phyloP scores from a whole-genome alignment of 2,888 invertebrate genomes.

The Taenaris catops region DNA sequence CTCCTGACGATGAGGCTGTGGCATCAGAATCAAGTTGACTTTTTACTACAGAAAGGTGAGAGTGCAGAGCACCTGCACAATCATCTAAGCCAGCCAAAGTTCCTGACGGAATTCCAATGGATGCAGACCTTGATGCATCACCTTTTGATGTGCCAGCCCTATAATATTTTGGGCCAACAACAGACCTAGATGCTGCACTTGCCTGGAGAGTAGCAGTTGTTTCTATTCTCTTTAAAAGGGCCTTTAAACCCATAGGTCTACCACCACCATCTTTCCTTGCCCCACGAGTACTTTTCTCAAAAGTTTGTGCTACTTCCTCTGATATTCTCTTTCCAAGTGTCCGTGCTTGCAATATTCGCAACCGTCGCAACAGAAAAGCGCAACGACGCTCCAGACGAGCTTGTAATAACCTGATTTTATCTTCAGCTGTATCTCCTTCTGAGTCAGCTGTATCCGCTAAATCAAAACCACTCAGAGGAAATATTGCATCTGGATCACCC shows the following conservation, averaged over 20 bases:
- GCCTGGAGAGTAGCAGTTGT: slow-evolving; percentile 64
- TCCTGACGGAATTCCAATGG: slow-evolving; percentile 78
- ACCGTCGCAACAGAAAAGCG: slow-evolving; percentile 85
- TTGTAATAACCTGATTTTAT: slow-evolving; percentile 76
- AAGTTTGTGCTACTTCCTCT: slow-evolving; percentile 83
- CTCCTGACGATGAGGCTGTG: slow-evolving; percentile 95
- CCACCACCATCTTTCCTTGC: slow-evolving; percentile 80
- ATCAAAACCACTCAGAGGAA: slow-evolving; percentile 63
- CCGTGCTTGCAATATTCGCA: slow-evolving; percentile 87
- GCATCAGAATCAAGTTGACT: slow-evolving; percentile 93
- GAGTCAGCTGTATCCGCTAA: slow-evolving; percentile 73
- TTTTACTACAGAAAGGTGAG: slow-evolving; percentile 87
- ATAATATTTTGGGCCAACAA: slow-evolving; percentile 59
- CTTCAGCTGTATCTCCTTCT: slow-evolving; percentile 72
- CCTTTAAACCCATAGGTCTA: slow-evolving; percentile 61
- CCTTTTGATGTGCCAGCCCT: slow-evolving; percentile 84
- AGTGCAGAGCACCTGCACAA: slow-evolving; percentile 85
- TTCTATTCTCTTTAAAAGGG: slow-evolving; percentile 62
- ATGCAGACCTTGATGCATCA: slow-evolving; percentile 86
- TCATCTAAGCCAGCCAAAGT: slow-evolving; percentile 85
- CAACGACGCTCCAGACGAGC: slow-evolving; percentile 83
- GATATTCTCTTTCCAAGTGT: slow-evolving; percentile 88
- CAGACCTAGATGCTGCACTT: slow-evolving; percentile 54
- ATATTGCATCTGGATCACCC: slow-evolving; percentile 71
- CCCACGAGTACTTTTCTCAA: slow-evolving; percentile 87